Base-by-base conservation (phyloP, 1,140 invertebrate species). In the Oryzaephilus surinamensis region DNA sequence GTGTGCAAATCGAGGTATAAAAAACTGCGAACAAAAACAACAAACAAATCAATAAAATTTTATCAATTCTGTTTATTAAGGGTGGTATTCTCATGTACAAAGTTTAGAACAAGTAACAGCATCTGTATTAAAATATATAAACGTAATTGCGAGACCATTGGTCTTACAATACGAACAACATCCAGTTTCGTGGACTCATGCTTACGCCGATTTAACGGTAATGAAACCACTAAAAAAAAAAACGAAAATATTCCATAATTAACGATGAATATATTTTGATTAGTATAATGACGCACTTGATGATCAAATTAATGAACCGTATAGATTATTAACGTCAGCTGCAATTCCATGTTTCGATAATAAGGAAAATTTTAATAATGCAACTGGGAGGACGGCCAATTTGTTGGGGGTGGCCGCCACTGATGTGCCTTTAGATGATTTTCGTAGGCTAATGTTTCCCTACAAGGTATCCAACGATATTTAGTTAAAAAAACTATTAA, bases 1-100 rank as follows among this genome's bases (percentile, higher is more conserved):
- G 6, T 98, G 95, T 68, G 76, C 73, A 12, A 97, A 99, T 67
- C 95, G 95, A 81, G 96, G 92, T 87, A 65, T 24, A n/a, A n/a
- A n/a, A n/a, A n/a, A 48, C 20, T 23, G 8, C 12, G 3, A 10
- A 11, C 3, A 33, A 29, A 14, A 23, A 10, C 14, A 6, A 21
- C 18, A 33, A 35, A 16, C 28, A 19, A 8, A 24, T 32, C 17
- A 28, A 19, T 28, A 8, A 28, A 38, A 30, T 8, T 8, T 20
- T 32, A 21, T 39, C 18, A 26, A 17, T 31, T 37, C 20, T 17
- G 16, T 27, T 17, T 40, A 43, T 54, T 23, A 30, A 62, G 60
- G 60, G 2, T 62, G 52, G 36, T 62, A 60, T 39, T 50, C 53
- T 6, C 43, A 54, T 40, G 58, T 59, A 13, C 32, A 52, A 28